A percentile compares a stretch with the other conserved stretches of the same genome.
Conservation (phyloP, 2,113 vertebrate genomes). For the Prunella himalayana region DNA sequence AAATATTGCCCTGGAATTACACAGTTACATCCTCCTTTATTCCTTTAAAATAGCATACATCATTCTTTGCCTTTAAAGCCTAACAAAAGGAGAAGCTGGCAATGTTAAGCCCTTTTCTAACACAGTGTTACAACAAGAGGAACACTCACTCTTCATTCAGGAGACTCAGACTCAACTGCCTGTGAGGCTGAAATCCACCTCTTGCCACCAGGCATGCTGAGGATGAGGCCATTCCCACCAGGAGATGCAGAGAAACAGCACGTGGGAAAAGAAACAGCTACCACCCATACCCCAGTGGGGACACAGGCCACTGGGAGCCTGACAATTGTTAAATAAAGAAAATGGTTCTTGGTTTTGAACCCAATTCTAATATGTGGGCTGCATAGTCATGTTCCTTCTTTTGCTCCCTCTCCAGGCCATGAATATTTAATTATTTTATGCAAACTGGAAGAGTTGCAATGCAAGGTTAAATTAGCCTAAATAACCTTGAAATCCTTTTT, state of each 20-base stretch:
- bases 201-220: background rate
- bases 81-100: background rate
- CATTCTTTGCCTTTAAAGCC: background rate
- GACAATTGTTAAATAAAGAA: background rate
- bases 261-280: background rate
- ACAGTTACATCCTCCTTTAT: background rate
- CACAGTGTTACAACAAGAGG: background rate
- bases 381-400: background rate
- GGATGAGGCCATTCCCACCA: background rate
- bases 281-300: background rate
- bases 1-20: background rate
- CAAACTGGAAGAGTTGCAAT: slow-evolving; percentile 55
- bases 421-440: slow-evolving; percentile 58
- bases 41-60: background rate
- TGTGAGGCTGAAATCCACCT: background rate
- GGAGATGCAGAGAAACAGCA: background rate
- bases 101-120: background rate
- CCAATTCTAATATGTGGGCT: background rate
- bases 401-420: slow-evolving; percentile 17
- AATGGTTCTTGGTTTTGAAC: background rate
- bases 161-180: background rate
- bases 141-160: background rate
- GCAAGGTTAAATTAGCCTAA: slow-evolving; percentile 57
- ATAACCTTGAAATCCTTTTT: slow-evolving; percentile 51
- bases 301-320: background rate